Evolutionary conservation across 2,888 invertebrate genomes (phyloP), one percentile per base, ranked within the genome.

Genomic region (Nephrocerus scutellatus): DNA sequence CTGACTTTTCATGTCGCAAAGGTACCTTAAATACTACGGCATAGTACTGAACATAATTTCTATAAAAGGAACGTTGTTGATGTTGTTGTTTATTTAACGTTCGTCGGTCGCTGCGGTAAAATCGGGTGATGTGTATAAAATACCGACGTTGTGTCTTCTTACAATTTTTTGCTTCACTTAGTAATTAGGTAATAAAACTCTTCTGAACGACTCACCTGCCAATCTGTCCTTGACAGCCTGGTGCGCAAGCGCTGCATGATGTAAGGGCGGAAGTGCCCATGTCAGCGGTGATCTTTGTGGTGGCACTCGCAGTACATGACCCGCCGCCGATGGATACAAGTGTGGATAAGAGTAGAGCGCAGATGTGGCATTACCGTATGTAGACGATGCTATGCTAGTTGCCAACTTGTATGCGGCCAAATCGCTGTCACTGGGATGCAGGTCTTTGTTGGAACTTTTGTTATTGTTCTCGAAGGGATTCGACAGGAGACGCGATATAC

Each of bases 171-270:
- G 3, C 7, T n/a, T 26, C 15, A 13, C 15, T 12, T 28, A 15
- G 12, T 28, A 8, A 28, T 28, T 28, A 7, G 14, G 9, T 8
- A 25, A 25, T 12, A 25, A 25, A 25, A 25, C n/a, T n/a, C 10
- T 19, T 16, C 22, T 39, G 8, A 18, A n/a, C 6, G 16, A 71
- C 79, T 77, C 70, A 86, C 86, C 85, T 70, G 84, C 83, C 55
- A 86, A 69, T 69, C 86, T 74, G 66, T 86, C 85, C 69, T 86
- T 86, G 55, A 85, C 84, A 59, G 85, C 82, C 69, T 84, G 84
- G 56, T 83, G 80, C 3, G 84, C 84, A 60, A 84, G 78, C 32
- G 84, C 84, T 3, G 84, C 84, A 72, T 63, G 71, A 53, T 69
- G 69, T 44, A 70, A 50, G 30, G 70, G 67, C 45, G 70, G 64